Conservation (phyloP, 1,140 invertebrate species). For the Oppia nitens region DNA sequence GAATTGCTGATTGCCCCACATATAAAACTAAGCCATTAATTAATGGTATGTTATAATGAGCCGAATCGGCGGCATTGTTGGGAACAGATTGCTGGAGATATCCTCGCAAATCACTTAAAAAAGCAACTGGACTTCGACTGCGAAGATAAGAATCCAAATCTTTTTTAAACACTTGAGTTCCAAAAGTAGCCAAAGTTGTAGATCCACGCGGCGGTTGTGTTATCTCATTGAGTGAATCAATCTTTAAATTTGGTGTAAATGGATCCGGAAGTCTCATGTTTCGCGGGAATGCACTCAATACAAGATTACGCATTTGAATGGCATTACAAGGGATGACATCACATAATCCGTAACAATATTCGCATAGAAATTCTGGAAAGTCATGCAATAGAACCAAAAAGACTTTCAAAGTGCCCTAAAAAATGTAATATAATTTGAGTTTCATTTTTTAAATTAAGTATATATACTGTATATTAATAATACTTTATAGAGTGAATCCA, state of each 20-base stretch:
- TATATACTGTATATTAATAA: too few relatives aligned
- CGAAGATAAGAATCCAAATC: constrained; percentile 93
- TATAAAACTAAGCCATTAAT: constrained; percentile 96
- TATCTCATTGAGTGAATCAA: constrained; percentile 77
- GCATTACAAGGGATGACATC: constrained; percentile 98
- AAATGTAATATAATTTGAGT: constrained; percentile 17
- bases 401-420: constrained; percentile 75
- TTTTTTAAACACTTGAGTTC: constrained; percentile 24
- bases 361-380: constrained; percentile 96
- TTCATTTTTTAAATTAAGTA: neutral
- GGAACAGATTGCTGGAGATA: constrained; percentile 47
- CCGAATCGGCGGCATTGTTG: neutral
- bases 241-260: constrained; percentile 91
- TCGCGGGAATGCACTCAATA: constrained; percentile 88
- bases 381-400: constrained; percentile 91
- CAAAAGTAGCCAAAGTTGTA: neutral
- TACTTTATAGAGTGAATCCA: constrained; percentile 71
- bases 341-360: constrained; percentile 98
- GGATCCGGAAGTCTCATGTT: constrained; percentile 97
- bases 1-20: constrained; percentile 88
- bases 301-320: constrained; percentile 95
- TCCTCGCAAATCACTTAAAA: constrained; percentile 72
- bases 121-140: constrained; percentile 81
- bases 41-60: constrained; percentile 66
- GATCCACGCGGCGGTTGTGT: constrained; percentile 43